Percentiles rank a stretch among this genome's conserved stretches.
Conservation (phyloP, 2,797 vertebrate species). For the Sciurus carolinensis region DNA sequence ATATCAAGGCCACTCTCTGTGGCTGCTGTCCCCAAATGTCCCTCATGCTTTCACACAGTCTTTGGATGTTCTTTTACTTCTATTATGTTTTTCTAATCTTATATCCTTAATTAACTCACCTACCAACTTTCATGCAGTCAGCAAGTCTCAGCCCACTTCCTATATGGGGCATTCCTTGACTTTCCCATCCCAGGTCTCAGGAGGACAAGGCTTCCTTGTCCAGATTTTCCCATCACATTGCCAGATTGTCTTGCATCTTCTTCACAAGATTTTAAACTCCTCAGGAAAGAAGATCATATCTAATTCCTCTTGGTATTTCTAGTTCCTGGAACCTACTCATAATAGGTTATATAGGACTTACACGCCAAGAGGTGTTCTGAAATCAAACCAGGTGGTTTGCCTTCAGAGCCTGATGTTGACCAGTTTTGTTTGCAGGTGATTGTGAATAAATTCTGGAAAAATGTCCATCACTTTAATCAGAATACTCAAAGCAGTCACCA, state of each 20-base stretch:
- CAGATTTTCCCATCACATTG: background rate
- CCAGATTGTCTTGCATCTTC: background rate
- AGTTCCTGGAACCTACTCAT: background rate
- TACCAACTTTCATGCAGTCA: background rate
- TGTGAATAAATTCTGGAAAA: slow-evolving; percentile 20
- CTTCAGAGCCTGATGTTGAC: background rate
- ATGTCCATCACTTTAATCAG: background rate
- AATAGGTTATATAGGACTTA: background rate
- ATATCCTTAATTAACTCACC: background rate
- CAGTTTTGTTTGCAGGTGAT: background rate
- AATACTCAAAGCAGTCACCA: background rate
- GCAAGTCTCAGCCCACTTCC: background rate
- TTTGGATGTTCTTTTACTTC: background rate
- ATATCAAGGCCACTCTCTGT: background rate
- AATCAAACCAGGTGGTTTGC: background rate
- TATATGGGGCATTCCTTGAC: background rate
- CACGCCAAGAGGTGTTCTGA: background rate
- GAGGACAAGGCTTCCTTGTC: background rate
- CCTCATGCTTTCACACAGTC: background rate
- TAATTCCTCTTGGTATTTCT: background rate
- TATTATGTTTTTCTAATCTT: background rate
- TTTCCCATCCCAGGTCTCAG: background rate
- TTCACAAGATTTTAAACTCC: background rate
- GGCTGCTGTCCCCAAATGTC: background rate
- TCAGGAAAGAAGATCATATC: background rate